Base-by-base conservation (phyloP, 2,113 vertebrate genomes). In the Eretmochelys imbricata region DNA sequence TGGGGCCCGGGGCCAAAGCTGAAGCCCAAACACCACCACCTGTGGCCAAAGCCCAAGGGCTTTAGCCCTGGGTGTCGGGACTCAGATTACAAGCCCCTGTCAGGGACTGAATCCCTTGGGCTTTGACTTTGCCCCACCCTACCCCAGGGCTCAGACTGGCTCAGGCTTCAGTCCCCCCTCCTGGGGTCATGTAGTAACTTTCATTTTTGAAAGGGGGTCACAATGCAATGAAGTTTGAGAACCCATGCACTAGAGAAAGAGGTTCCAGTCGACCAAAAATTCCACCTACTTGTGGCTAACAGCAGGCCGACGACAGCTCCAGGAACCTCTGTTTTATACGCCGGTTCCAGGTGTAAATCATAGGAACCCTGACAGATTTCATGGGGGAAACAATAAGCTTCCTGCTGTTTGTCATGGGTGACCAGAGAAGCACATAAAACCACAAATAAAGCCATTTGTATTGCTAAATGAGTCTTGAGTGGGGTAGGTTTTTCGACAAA, bases 401-500 rank as follows among this genome's bases (percentile, higher is more conserved):
- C 69, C 51, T 80, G 53, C n/a, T 81, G 38, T 91, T 95, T 94
- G 86, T 88, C 78, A 54, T 84, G 50, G 82, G 82, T 80, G 84
- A 93, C 65, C 22, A 88, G 50, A 96, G 48, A 82, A 93, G 84
- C 8, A 1, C 55, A 84, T 82, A 94, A 89, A 96, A 80, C 78
- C 75, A 94, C 85, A 95, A 91, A 94, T 94, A 93, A 89, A 95
- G 78, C 87, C 3, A 38, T 97, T 96, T 94, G 38, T 95, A 88
- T 92, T 95, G 92, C 88, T 96, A 94, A 93, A 94, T 94, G 53
- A 82, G 25, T 95, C 90, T 85, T 90, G 72, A 97, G 27, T 49
- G 22, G 82, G 82, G 31, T 95, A 42, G 87, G 1, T 94, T 98
- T 97, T 97, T 96, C 82, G 91, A 90, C 94, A 97, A 97, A 97